Conservation (phyloP, 92 coral and sea anemone genomes). For the Zoanthus sociatus region DNA sequence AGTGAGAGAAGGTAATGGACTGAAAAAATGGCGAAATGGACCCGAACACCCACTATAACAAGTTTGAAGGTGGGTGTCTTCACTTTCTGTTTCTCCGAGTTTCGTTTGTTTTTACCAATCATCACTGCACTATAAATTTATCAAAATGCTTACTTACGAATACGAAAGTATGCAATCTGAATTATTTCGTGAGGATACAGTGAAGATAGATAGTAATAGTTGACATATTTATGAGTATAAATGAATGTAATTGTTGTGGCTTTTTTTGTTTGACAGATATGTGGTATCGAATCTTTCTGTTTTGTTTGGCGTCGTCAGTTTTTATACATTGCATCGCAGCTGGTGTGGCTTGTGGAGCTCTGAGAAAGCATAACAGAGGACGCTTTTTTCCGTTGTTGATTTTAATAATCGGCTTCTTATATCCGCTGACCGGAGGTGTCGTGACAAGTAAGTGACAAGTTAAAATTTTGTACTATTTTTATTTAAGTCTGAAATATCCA, state of each 20-base stretch:
- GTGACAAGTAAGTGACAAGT: constrained; percentile 83
- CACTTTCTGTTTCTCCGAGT: background rate
- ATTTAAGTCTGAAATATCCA: background rate
- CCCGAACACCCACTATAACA: constrained; percentile 18
- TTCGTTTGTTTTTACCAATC: background rate
- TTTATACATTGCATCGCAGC: constrained; percentile 96
- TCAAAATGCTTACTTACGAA: background rate
- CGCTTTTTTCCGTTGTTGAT: constrained; percentile 88
- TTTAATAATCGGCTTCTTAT: constrained; percentile 90
- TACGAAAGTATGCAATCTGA: background rate
- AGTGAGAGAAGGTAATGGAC: constrained; percentile 33
- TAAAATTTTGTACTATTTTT: background rate
- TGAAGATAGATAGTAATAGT: background rate
- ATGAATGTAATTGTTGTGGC: too few relatives aligned
- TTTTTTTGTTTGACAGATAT: constrained; percentile 68
- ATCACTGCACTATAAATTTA: background rate
- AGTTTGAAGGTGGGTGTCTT: constrained; percentile 37
- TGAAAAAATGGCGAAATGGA: constrained; percentile 51
- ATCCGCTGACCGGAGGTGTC: constrained; percentile 96
- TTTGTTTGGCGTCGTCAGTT: constrained; percentile 94
- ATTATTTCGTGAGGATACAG: background rate
- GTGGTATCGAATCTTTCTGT: constrained; percentile 97
- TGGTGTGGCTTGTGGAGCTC: constrained; percentile 83
- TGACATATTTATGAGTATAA: background rate
- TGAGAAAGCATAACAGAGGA: constrained; percentile 88